These are phyloP conservation scores for Polyergus mexicanus DNA, from an alignment of 1,140 invertebrate genomes.

Conservation along the genomic window DNA sequence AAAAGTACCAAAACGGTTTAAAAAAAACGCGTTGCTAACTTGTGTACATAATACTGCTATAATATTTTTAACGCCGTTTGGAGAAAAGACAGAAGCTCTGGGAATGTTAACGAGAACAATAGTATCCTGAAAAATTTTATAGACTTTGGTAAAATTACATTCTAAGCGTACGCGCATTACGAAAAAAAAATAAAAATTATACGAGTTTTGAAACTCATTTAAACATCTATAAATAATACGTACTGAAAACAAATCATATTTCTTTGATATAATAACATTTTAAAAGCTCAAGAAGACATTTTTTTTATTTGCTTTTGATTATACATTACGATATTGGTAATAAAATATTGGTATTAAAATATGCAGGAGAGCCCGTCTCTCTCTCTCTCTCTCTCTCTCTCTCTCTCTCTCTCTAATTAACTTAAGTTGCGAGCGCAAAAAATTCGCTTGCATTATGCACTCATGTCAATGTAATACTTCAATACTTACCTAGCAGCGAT, in stretches of 20 bases:
- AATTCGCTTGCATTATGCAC: slow-evolving; percentile 10
- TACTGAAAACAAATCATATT: background rate
- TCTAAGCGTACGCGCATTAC: background rate
- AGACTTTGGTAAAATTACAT: background rate
- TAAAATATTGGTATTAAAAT: background rate
- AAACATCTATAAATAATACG: background rate
- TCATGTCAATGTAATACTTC: slow-evolving; percentile 39
- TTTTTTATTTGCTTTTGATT: background rate
- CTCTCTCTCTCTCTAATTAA: slow-evolving; percentile 6
- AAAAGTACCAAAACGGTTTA: slow-evolving; percentile 22
- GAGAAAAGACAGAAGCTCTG: background rate
- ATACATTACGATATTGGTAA: background rate
- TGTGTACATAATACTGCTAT: slow-evolving; percentile 2
- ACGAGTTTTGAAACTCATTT: background rate
- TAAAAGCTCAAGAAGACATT: background rate
- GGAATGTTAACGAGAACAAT: background rate
- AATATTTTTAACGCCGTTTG: background rate
- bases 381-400: no score
- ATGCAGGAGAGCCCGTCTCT: background rate
- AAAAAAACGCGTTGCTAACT: background rate
- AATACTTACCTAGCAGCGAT: slow-evolving; percentile 91
- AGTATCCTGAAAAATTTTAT: background rate
- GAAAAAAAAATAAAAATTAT: background rate
- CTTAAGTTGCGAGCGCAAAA: background rate
- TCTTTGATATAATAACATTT: background rate